Conservation (phyloP, 2,888 invertebrate genomes). For the Stramonita haemastoma region DNA sequence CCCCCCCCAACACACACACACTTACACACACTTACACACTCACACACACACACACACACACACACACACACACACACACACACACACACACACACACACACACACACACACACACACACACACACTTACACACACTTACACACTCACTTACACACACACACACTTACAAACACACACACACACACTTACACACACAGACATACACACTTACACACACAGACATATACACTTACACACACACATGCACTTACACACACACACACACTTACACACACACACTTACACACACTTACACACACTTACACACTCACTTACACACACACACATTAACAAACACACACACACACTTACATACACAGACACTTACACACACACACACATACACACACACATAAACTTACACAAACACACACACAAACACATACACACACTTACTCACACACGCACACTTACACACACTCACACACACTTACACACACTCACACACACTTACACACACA, state of each 20-base stretch:
- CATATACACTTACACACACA: not conserved
- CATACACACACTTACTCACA: too few species aligned
- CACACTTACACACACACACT: not conserved
- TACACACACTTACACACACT: not conserved
- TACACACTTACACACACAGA: not conserved
- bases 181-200: not conserved
- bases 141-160: not conserved
- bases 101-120: not conserved
- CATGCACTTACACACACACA: not conserved
- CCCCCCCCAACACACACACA: too few species aligned
- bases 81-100: not conserved
- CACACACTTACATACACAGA: too few species aligned
- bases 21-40: not conserved
- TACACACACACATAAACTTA: too few species aligned
- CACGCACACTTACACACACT: too few species aligned
- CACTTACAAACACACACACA: not conserved
- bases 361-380: too few species aligned
- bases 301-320: not conserved
- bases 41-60: not conserved
- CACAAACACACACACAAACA: too few species aligned
- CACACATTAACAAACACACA: too few species aligned
- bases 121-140: not conserved
- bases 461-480: conserved; percentile 3
- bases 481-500: not conserved
- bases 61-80: not conserved